These are phyloP conservation scores for Rhadina sibilatrix DNA, from an alignment of 2,113 vertebrate genomes.

Conservation along the genomic window DNA sequence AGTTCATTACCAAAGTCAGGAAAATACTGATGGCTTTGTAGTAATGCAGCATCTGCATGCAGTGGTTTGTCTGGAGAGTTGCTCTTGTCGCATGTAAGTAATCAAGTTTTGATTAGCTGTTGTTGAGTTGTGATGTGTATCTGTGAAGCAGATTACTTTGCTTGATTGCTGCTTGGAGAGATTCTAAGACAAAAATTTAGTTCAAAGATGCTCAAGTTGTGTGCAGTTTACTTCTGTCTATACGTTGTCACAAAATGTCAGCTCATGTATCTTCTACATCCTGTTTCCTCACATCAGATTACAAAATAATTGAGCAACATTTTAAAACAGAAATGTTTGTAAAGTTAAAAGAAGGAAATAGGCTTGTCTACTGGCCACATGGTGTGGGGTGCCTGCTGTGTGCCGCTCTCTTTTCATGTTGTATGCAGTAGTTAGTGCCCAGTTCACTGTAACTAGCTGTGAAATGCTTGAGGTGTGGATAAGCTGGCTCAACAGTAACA, in stretches of 20 bases:
- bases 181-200: neutral
- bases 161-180: neutral
- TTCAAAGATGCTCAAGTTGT: neutral
- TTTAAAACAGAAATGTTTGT: neutral
- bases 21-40: neutral
- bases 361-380: neutral
- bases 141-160: neutral
- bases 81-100: neutral
- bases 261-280: neutral
- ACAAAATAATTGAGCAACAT: neutral
- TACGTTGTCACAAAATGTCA: neutral
- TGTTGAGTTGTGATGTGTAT: neutral
- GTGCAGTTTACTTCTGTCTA: neutral
- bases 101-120: neutral
- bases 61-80: neutral
- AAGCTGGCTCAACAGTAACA: neutral
- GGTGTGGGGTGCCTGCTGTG: accelerated
- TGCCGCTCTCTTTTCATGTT: neutral
- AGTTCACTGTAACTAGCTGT: neutral
- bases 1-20: neutral
- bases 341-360: neutral
- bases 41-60: neutral
- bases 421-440: neutral
- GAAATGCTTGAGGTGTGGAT: neutral
- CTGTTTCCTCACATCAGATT: neutral